Percentiles rank a stretch among this genome's conserved stretches.
These are phyloP conservation scores for Phymastichus coffea DNA, from an alignment of 1,140 invertebrate species.

Conservation along the genomic window DNA sequence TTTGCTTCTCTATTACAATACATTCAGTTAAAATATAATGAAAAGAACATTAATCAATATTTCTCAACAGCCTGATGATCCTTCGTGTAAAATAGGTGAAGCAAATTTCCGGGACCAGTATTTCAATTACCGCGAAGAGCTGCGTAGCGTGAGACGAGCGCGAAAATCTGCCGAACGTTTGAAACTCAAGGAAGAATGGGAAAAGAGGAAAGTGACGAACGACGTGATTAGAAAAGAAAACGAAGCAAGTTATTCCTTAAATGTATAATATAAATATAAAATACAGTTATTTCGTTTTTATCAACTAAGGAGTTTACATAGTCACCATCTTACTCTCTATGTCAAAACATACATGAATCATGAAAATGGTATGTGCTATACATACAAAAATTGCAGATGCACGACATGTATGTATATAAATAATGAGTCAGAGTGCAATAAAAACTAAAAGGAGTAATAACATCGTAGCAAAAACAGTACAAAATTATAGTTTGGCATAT, in stretches of 20 bases:
- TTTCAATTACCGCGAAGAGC: constrained; percentile 65
- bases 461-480: background rate
- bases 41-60: constrained; percentile 27
- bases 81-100: constrained; percentile 42
- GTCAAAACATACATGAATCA: constrained; percentile 10
- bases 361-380: constrained; percentile 3
- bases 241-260: background rate
- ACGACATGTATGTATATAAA: background rate
- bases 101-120: constrained; percentile 66
- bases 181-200: constrained; percentile 46
- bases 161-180: constrained; percentile 44
- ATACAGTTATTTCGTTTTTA: constrained; percentile 18
- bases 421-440: background rate
- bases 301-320: constrained; percentile 18
- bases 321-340: constrained; percentile 11
- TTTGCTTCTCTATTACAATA: background rate
- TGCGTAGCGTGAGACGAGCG: constrained; percentile 59
- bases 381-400: background rate
- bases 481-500: constrained; percentile 24
- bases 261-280: constrained; percentile 28
- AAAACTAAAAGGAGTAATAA: background rate
- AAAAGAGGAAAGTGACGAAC: constrained; percentile 26
- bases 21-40: constrained; percentile 22
- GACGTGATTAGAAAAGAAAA: background rate
- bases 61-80: constrained; percentile 38